Conservation (phyloP, 2,888 invertebrate genomes). For the Tetragnatha montana region DNA sequence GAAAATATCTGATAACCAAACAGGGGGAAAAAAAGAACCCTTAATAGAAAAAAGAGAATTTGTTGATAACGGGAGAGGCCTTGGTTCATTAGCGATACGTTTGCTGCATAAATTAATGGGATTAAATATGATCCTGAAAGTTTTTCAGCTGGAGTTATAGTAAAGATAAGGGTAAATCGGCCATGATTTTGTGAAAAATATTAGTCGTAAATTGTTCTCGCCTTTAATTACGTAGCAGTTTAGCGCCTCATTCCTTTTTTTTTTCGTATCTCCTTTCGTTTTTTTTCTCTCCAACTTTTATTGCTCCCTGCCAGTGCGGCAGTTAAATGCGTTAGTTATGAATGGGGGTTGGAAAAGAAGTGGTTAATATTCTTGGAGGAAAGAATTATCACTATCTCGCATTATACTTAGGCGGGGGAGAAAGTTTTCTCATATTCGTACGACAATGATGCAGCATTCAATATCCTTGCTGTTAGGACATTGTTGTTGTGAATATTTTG, state of each 20-base stretch:
- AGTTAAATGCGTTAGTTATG: background rate
- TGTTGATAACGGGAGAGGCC: background rate
- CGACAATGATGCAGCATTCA: too few species aligned
- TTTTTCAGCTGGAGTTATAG: conserved; percentile 25
- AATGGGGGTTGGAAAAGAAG: background rate
- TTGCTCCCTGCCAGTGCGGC: background rate
- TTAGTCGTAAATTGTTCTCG: conserved; percentile 30
- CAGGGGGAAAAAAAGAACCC: background rate
- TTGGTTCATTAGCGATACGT: conserved; percentile 28
- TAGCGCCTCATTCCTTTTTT: conserved; percentile 29
- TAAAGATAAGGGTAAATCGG: conserved; percentile 28
- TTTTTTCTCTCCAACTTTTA: background rate
- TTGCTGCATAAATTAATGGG: conserved; percentile 31
- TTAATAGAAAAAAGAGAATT: background rate
- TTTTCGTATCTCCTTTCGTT: background rate
- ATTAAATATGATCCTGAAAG: conserved; percentile 12
- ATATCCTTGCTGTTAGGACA: too few species aligned
- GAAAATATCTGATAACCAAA: background rate
- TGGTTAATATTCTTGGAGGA: background rate
- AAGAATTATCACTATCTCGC: too few species aligned
- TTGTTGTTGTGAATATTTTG: too few species aligned
- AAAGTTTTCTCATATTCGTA: too few species aligned
- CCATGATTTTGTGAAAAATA: conserved; percentile 47
- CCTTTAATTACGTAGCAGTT: conserved; percentile 41
- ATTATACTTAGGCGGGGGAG: too few species aligned